A percentile compares a stretch with the other conserved stretches of the same genome.
Evolutionary conservation across 2,888 invertebrate species (phyloP).

Genomic region (Hetaerina titia): DNA sequence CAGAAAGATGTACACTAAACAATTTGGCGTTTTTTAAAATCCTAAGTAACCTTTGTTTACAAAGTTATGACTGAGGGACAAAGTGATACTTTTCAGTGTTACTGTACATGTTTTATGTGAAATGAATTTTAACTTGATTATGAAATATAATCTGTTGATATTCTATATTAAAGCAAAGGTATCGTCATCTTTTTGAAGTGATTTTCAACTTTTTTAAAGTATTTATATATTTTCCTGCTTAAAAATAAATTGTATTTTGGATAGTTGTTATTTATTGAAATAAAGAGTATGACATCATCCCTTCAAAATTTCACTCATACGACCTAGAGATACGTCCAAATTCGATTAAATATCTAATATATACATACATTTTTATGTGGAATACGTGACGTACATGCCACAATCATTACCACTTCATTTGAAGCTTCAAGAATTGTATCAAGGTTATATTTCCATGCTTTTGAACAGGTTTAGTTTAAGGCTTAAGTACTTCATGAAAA

Average conservation of each 20-base stretch:
- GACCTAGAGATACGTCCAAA: not conserved
- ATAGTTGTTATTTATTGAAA: conserved; percentile 33
- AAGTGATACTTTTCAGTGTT: conserved; percentile 35
- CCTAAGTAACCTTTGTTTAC: conserved; percentile 25
- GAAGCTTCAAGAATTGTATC: no score
- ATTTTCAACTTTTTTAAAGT: conserved; percentile 42
- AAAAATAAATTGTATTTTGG: conserved; percentile 43
- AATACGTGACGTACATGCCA: no score
- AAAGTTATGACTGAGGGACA: not conserved
- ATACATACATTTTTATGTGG: no score
- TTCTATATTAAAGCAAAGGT: not conserved
- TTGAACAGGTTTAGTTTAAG: not conserved
- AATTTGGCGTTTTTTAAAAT: not conserved
- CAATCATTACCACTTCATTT: no score
- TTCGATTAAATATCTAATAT: not conserved
- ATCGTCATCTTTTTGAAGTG: conserved; percentile 31
- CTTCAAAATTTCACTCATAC: not conserved
- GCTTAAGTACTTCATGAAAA: not conserved
- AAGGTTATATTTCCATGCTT: no score
- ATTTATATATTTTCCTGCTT: conserved; percentile 47
- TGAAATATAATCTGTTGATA: conserved; percentile 7
- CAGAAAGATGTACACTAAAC: not conserved
- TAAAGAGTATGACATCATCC: not conserved
- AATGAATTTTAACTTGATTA: conserved; percentile 7
- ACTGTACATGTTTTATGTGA: conserved; percentile 27